Percentiles rank a stretch among this genome's conserved stretches.
Evolutionary conservation across 2,113 vertebrate species (phyloP).

Genomic region (Archocentrus centrarchus): DNA sequence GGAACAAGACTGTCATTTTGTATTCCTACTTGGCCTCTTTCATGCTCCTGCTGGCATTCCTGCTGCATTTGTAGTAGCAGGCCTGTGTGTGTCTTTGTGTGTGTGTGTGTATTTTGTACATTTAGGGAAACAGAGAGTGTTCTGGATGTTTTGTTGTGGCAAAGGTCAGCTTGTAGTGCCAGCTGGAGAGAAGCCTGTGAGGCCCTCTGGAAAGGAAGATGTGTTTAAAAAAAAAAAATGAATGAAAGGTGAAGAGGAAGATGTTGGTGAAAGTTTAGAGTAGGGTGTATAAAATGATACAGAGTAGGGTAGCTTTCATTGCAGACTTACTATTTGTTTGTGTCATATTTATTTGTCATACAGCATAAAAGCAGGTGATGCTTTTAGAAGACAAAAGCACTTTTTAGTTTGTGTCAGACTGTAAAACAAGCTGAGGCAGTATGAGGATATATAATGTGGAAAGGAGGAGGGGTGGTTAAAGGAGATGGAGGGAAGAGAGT

Average conservation of each 20-base stretch:
- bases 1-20: conserved; percentile 83
- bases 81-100: neutral
- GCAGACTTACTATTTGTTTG: neutral
- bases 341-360: neutral
- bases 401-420: conserved; percentile 10
- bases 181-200: conserved; percentile 86
- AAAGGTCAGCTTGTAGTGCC: conserved; percentile 86
- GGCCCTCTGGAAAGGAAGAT: conserved; percentile 72
- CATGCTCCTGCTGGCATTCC: conserved; percentile 80
- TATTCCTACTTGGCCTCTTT: conserved; percentile 68
- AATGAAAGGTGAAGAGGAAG: conserved; percentile 32
- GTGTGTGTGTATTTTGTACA: conserved; percentile 17
- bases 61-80: conserved; percentile 66
- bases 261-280: neutral
- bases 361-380: neutral
- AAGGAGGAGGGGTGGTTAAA: conserved; percentile 12
- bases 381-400: conserved; percentile 8
- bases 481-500: conserved; percentile 13
- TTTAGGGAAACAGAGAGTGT: conserved; percentile 49
- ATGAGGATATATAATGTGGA: conserved; percentile 22
- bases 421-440: conserved; percentile 1
- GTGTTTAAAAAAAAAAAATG: conserved; percentile 8
- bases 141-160: conserved; percentile 81
- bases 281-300: neutral
- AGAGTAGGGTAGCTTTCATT: conserved; percentile 5